phyloP scores from a whole-genome alignment of 2,888 invertebrate genomes.

The Lycaena phlaeas region DNA sequence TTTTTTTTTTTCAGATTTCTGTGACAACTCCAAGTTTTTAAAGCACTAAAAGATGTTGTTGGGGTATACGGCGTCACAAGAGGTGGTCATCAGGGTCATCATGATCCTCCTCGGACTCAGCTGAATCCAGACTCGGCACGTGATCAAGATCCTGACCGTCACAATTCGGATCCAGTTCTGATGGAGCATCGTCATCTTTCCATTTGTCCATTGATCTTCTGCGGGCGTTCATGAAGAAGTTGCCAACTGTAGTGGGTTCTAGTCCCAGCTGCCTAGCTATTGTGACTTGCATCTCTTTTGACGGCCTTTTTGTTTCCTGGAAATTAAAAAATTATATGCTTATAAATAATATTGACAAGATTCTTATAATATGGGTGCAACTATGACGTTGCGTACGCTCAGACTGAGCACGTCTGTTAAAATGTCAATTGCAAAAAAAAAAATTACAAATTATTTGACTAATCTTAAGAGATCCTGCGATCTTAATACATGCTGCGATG shows the following conservation, averaged over 20 bases:
- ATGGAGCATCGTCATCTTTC: constrained; percentile 92
- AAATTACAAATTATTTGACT: too few relatives aligned
- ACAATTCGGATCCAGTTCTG: constrained; percentile 64
- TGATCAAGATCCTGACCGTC: constrained; percentile 68
- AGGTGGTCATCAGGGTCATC: constrained; percentile 61
- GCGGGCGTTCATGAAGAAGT: constrained; percentile 99
- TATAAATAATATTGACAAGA: too few relatives aligned
- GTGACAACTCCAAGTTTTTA: constrained; percentile 46
- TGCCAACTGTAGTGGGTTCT: constrained; percentile 98
- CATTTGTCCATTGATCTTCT: constrained; percentile 98
- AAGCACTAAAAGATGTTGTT: constrained; percentile 62
- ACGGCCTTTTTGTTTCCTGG: constrained; percentile 98
- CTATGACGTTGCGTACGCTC: too few relatives aligned
- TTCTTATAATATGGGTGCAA: too few relatives aligned
- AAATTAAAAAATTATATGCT: constrained; percentile 32
- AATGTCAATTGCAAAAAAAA: too few relatives aligned
- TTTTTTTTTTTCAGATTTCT: constrained; percentile 14
- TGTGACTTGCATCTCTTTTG: constrained; percentile 99
- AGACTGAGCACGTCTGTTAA: too few relatives aligned
- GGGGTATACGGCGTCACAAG: constrained; percentile 67
- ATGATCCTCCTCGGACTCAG: constrained; percentile 59
- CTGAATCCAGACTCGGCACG: constrained; percentile 55
- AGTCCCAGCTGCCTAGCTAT: constrained; percentile 97
- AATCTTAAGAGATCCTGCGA: too few relatives aligned
- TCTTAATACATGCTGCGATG: too few relatives aligned